Conservation (phyloP, 1,140 invertebrate genomes). For the Zaprionus africanus region DNA sequence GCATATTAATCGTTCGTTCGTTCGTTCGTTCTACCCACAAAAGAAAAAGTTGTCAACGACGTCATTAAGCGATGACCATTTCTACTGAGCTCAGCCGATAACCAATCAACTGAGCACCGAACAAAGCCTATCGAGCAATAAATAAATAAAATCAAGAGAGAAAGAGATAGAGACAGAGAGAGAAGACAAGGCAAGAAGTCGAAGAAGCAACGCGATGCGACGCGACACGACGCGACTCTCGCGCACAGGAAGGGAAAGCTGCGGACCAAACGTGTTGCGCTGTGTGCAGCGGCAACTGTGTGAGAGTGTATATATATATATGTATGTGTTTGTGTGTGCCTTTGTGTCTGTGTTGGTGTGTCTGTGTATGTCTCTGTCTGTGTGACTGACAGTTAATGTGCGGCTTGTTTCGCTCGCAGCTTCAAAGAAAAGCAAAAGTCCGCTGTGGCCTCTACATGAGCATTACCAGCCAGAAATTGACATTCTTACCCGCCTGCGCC, state of each 20-base stretch:
- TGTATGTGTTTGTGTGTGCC: conserved; percentile 17
- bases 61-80: conserved; percentile 65
- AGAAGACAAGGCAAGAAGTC: conserved; percentile 22
- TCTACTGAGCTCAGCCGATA: conserved; percentile 54
- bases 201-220: conserved; percentile 41
- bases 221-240: conserved; percentile 47
- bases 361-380: too few relatives aligned
- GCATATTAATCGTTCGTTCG: conserved; percentile 76
- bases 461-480: conserved; percentile 81
- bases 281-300: conserved; percentile 16
- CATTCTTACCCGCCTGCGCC: conserved; percentile 64
- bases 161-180: conserved; percentile 19
- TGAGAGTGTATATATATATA: conserved; percentile 14
- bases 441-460: conserved; percentile 40
- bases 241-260: conserved; percentile 80
- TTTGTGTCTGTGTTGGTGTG: conserved; percentile 16
- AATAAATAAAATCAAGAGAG: conserved; percentile 33
- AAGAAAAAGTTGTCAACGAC: conserved; percentile 73
- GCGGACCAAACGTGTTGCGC: conserved; percentile 49
- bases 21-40: conserved; percentile 69
- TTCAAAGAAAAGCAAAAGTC: conserved; percentile 84
- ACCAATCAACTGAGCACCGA: conserved; percentile 39
- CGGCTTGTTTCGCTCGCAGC: conserved; percentile 75
- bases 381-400: conserved; percentile 37
- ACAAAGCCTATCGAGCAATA: conserved; percentile 63